Evolutionary conservation across 2,888 invertebrate species (phyloP), one percentile per base, ranked within the genome.

Genomic region (Hypselothyrea guttata): DNA sequence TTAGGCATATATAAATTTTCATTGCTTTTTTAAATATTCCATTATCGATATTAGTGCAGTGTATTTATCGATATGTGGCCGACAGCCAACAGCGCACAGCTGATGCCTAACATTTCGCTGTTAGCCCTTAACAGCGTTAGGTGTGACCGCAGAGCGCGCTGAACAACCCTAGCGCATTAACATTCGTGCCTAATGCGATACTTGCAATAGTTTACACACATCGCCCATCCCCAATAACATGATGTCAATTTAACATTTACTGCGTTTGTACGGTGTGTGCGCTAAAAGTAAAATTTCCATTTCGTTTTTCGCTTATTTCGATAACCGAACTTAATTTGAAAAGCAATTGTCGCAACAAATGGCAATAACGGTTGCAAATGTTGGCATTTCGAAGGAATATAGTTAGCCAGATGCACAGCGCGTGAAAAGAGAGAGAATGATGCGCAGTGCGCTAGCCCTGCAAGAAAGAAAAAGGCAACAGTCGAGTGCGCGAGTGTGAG

Each of bases 371-470:
- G 5, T 31, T 9, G 53, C 37, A 46, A 13, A 48, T 63, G 37
- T 47, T 34, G 16, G 18, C 2, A 30, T n/a, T 38, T 45, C 44
- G 15, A 16, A 37, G 31, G 34, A 37, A 47, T 15, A 44, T 15
- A 41, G 15, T 30, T 40, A 45, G 31, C 1, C 34, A 34, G 13
- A 13, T 22, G 34, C 12, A 27, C 9, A 46, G 28, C 31, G 48
- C 27, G 33, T 49, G n/a, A 51, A 30, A 51, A 42, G 33, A 65
- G 47, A 56, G 56, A 51, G 33, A 65, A 51, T 60, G 56, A 51
- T 69, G 69, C 69, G 69, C 61, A 65, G 53, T 69, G 69, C 60
- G 65, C 69, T 69, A 56, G 55, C 52, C 40, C 52, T 53, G 56
- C 42, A 69, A 56, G 53, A 69, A 69, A 64, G 62, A 64, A 64